Conservation (phyloP, 2,888 invertebrate genomes). For the Cabera pusaria region DNA sequence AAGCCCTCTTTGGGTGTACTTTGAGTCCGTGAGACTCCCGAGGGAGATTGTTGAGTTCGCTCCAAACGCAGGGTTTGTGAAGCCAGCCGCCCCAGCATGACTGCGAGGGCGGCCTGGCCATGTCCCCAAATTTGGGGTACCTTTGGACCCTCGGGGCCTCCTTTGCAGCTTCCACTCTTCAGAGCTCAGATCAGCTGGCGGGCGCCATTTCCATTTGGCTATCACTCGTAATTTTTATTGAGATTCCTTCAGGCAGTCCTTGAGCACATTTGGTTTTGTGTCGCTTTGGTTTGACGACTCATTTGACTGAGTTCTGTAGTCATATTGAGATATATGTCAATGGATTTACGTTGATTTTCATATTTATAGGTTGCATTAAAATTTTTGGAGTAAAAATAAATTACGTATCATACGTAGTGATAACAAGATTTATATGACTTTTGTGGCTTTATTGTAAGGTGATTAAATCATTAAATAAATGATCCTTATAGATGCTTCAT, state of each 20-base stretch:
- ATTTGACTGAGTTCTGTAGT: constrained; percentile 21
- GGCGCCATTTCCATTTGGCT: constrained; percentile 78
- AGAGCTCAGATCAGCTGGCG: constrained; percentile 67
- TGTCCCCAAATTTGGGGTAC: constrained; percentile 58
- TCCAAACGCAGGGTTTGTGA: background rate
- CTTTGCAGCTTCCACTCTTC: constrained; percentile 79
- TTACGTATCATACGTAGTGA: no score
- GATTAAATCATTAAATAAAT: no score
- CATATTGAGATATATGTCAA: constrained; percentile 27
- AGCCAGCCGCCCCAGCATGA: constrained; percentile 57
- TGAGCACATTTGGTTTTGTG: constrained; percentile 36
- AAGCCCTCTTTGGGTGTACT: constrained; percentile 4
- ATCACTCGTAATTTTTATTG: constrained; percentile 72
- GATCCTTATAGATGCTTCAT: no score
- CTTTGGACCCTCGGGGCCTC: constrained; percentile 51
- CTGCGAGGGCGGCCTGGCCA: constrained; percentile 77
- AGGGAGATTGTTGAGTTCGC: background rate
- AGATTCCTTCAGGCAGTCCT: constrained; percentile 48
- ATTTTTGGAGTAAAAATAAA: no score
- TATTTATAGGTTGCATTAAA: no score
- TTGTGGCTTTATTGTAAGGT: no score
- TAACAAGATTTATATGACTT: no score
- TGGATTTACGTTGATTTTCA: constrained; percentile 28
- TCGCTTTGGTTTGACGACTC: constrained; percentile 23
- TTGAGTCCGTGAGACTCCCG: constrained; percentile 1